Conservation (phyloP, 2,888 invertebrate genomes). For the Noctua janthina region DNA sequence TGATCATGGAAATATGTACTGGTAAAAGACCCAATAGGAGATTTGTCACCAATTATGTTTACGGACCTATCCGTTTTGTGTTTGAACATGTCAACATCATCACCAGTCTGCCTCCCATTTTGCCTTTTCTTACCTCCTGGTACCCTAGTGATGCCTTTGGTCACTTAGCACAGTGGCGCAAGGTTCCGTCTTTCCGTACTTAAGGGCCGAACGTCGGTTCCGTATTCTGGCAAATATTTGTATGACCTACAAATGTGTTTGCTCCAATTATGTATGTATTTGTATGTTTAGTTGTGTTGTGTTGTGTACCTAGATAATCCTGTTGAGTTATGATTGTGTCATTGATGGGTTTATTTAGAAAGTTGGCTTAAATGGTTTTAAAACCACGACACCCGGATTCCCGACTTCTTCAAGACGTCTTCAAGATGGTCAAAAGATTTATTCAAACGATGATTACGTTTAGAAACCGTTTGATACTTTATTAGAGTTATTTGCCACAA, state of each 20-base stretch:
- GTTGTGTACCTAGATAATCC: slow-evolving; percentile 2
- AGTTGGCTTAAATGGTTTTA: background rate
- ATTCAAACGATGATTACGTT: background rate
- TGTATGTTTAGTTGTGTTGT: slow-evolving; percentile 7
- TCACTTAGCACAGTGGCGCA: slow-evolving; percentile 17
- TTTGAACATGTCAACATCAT: background rate
- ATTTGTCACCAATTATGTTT: background rate
- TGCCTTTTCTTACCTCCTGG: background rate
- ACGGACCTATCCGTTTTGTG: background rate
- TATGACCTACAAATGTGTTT: slow-evolving; percentile 34
- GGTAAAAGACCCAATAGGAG: background rate
- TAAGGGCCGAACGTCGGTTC: slow-evolving; percentile 2
- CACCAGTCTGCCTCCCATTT: background rate
- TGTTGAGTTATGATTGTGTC: slow-evolving; percentile 11
- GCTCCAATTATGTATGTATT: slow-evolving; percentile 18
- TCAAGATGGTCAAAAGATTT: background rate
- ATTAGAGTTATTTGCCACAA: background rate
- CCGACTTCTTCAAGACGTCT: background rate
- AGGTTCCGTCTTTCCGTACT: background rate
- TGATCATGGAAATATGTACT: background rate
- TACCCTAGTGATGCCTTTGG: background rate
- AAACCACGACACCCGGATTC: too few relatives aligned
- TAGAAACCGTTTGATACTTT: background rate
- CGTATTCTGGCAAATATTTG: slow-evolving; percentile 40
- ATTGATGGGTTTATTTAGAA: slow-evolving; percentile 16